Conservation (phyloP, 2,113 vertebrate species). For the Tympanuchus pallidicinctus region DNA sequence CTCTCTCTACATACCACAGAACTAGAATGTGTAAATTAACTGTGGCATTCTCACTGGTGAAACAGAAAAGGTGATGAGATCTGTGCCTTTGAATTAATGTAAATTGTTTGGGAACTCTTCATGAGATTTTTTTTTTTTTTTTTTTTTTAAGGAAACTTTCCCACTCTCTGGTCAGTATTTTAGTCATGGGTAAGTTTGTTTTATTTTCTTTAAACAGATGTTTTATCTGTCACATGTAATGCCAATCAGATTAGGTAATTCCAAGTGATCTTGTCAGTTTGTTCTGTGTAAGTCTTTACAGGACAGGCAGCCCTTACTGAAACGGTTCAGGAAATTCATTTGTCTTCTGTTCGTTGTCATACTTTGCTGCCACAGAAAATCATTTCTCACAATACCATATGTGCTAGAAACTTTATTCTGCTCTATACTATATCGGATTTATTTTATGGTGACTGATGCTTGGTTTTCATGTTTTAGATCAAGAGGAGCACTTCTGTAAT, state of each 20-base stretch:
- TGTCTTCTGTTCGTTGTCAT: conserved; percentile 57
- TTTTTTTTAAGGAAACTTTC: background rate
- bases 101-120: conserved; percentile 16
- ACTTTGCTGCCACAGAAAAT: conserved; percentile 50
- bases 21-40: conserved; percentile 12
- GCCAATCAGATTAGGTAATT: conserved; percentile 61
- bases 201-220: conserved; percentile 60
- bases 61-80: background rate
- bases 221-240: conserved; percentile 68
- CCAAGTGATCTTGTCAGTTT: conserved; percentile 61
- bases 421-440: conserved; percentile 23
- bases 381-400: conserved; percentile 39
- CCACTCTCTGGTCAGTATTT: conserved; percentile 11
- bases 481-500: background rate
- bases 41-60: background rate
- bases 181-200: conserved; percentile 4
- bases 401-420: conserved; percentile 31
- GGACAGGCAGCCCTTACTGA: conserved; percentile 24
- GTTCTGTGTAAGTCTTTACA: conserved; percentile 42
- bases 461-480: conserved; percentile 32
- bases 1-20: background rate
- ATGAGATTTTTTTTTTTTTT: background rate
- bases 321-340: conserved; percentile 44
- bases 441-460: conserved; percentile 34
- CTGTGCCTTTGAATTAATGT: background rate